Percentiles rank a stretch among this genome's conserved stretches.
phyloP scores from a whole-genome alignment of 2,888 invertebrate species.

The Oscheius myriophilus region DNA sequence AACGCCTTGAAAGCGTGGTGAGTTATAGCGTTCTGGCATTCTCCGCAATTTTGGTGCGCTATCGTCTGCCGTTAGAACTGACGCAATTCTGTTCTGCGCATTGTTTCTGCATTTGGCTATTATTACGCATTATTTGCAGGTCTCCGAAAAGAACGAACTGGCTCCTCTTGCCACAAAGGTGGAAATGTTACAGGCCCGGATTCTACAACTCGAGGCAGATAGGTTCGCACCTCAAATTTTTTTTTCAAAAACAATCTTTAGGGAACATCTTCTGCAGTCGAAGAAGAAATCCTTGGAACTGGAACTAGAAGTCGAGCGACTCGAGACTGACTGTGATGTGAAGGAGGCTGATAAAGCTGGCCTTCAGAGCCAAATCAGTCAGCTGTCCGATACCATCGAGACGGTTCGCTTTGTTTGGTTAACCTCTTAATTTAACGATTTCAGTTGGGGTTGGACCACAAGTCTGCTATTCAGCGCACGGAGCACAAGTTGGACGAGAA shows the following conservation, averaged over 20 bases:
- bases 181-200: background rate
- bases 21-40: slow-evolving; percentile 51
- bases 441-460: no score
- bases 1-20: slow-evolving; percentile 84
- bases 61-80: no score
- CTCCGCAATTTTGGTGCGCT: background rate
- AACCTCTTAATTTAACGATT: no score
- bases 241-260: no score
- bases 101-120: no score
- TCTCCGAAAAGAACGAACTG: background rate
- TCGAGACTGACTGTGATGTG: slow-evolving; percentile 51
- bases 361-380: slow-evolving; percentile 37
- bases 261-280: background rate
- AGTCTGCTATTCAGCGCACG: no score
- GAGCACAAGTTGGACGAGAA: no score
- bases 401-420: no score
- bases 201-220: background rate
- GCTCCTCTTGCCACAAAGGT: background rate
- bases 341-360: slow-evolving; percentile 45
- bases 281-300: slow-evolving; percentile 29
- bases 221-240: background rate
- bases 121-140: no score
- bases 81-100: no score
- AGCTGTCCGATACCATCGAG: slow-evolving; percentile 2
- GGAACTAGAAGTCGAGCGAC: slow-evolving; percentile 53